Conservation (phyloP, 1,140 invertebrate species). For the Neodiprion pinetum region DNA sequence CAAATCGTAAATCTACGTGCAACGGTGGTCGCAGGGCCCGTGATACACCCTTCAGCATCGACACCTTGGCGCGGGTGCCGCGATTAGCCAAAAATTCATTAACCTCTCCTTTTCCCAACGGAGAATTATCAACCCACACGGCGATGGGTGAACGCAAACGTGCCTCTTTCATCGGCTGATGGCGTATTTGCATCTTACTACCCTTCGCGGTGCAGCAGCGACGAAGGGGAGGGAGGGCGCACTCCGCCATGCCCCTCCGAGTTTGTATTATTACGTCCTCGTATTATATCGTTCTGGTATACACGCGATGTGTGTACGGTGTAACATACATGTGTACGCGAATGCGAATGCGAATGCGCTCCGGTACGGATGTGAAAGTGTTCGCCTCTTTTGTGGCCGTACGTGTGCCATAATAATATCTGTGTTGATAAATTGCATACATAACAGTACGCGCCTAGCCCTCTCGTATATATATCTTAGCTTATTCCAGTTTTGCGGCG, state of each 20-base stretch:
- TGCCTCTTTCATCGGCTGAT: background rate
- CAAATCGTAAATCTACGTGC: background rate
- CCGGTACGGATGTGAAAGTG: background rate
- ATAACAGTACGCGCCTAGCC: constrained; percentile 3
- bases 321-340: too few relatives aligned
- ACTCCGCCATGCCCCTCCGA: background rate
- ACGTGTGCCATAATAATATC: constrained; percentile 5
- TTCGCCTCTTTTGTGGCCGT: background rate
- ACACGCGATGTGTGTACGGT: too few relatives aligned
- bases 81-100: too few relatives aligned
- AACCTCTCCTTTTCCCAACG: too few relatives aligned
- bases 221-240: background rate
- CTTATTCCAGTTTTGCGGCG: background rate
- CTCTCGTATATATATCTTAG: background rate
- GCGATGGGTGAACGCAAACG: background rate
- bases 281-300: background rate
- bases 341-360: too few relatives aligned
- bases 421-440: constrained; percentile 5
- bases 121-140: background rate
- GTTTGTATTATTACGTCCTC: background rate
- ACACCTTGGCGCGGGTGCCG: too few relatives aligned
- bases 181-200: background rate
- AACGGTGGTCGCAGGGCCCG: background rate
- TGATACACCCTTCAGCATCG: too few relatives aligned
- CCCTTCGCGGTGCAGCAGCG: background rate